A percentile compares a stretch with the other conserved stretches of the same genome.
Conservation (phyloP, 2,888 invertebrate genomes). For the Nephrotoma guestfalica region DNA sequence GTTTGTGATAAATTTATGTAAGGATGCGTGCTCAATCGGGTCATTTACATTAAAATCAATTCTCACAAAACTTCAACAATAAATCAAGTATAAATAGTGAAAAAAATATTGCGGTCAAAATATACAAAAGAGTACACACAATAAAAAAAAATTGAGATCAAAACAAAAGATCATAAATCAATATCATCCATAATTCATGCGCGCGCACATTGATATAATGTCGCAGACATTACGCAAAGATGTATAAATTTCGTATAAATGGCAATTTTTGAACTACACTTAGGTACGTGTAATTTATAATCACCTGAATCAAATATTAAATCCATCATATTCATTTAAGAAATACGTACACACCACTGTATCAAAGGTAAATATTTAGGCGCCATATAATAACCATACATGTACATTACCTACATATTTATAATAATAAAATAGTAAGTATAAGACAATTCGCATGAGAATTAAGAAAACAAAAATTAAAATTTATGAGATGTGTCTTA, state of each 20-base stretch:
- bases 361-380: neutral
- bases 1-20: neutral
- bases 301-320: neutral
- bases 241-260: neutral
- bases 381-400: neutral
- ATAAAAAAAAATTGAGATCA: neutral
- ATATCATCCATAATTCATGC: neutral
- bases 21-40: neutral
- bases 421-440: neutral
- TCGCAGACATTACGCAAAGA: neutral
- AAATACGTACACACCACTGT: neutral
- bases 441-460: neutral
- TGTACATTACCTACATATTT: neutral
- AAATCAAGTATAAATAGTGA: neutral
- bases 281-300: neutral
- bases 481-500: neutral
- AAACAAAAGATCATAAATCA: neutral
- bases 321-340: no score
- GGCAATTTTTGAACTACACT: neutral
- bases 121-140: neutral
- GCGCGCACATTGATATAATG: neutral
- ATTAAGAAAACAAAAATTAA: neutral
- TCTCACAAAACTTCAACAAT: neutral
- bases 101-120: neutral
- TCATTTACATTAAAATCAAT: neutral